A percentile compares a stretch with the other conserved stretches of the same genome.
Conservation (phyloP, 2,113 vertebrate genomes). For the Pimephales promelas region DNA sequence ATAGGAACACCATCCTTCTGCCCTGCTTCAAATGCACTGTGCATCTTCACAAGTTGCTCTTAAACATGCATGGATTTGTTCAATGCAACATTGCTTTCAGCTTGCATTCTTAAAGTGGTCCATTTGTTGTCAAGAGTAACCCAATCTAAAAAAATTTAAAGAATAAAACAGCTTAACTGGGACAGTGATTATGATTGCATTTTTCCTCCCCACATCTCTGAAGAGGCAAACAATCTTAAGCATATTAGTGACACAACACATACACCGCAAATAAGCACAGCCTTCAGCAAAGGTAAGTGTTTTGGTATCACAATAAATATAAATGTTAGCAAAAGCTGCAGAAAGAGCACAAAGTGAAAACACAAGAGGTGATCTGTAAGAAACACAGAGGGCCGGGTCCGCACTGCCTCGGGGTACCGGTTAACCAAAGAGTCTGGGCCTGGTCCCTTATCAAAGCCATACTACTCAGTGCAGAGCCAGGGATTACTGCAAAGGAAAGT, state of each 20-base stretch:
- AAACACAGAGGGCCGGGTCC: slow-evolving; percentile 64
- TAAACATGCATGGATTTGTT: background rate
- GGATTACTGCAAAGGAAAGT: slow-evolving; percentile 98
- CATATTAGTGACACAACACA: slow-evolving; percentile 37
- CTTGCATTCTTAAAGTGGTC: background rate
- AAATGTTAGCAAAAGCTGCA: slow-evolving; percentile 40
- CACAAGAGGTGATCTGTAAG: slow-evolving; percentile 60
- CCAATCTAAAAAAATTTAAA: background rate
- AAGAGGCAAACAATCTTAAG: slow-evolving; percentile 18
- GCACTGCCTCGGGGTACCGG: slow-evolving; percentile 68
- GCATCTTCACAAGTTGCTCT: background rate
- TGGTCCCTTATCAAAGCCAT: slow-evolving; percentile 82
- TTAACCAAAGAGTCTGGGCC: slow-evolving; percentile 80
- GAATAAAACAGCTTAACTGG: background rate
- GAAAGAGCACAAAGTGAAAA: slow-evolving; percentile 44
- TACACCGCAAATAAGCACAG: slow-evolving; percentile 28
- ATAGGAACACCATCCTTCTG: slow-evolving; percentile 9
- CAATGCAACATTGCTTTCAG: background rate
- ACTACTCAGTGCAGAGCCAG: slow-evolving; percentile 99
- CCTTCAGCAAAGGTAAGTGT: slow-evolving; percentile 18
- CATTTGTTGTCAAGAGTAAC: background rate
- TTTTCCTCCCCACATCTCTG: background rate
- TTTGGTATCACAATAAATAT: slow-evolving; percentile 42
- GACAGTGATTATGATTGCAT: background rate
- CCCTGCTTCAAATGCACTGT: background rate